Conservation (phyloP, 1,140 invertebrate genomes). For the Nomia melanderi region DNA sequence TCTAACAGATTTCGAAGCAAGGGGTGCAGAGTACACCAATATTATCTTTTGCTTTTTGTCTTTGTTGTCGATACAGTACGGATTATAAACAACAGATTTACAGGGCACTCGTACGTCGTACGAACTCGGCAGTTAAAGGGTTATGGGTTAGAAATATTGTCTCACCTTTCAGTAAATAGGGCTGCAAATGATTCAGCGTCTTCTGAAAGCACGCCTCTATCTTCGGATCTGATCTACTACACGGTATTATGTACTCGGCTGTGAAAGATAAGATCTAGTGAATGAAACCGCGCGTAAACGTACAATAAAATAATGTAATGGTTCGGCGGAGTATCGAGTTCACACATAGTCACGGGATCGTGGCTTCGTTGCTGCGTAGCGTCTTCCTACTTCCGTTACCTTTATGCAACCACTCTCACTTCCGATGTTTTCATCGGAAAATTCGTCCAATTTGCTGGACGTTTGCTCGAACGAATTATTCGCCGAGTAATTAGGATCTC, state of each 20-base stretch:
- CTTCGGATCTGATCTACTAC: constrained; percentile 84
- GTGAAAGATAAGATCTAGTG: constrained; percentile 74
- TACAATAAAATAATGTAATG: not conserved
- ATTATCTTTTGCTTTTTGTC: too few species aligned
- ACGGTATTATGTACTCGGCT: constrained; percentile 89
- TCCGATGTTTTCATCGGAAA: not conserved
- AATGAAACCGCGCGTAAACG: not conserved
- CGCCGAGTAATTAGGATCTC: not conserved
- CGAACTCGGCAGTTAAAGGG: too few species aligned
- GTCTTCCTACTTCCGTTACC: constrained; percentile 25
- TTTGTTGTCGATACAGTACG: too few species aligned
- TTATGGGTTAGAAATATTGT: constrained; percentile 18
- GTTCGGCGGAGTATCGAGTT: constrained; percentile 10
- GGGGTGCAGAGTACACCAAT: too few species aligned
- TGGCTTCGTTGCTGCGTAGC: not conserved
- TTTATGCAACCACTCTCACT: constrained; percentile 49
- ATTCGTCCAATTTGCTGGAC: not conserved
- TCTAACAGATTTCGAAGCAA: too few species aligned
- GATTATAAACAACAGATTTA: too few species aligned
- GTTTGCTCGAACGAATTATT: not conserved
- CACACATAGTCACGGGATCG: constrained; percentile 10
- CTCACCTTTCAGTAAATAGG: constrained; percentile 84
- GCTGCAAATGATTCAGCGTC: constrained; percentile 86
- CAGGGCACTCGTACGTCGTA: too few species aligned
- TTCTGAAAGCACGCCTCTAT: constrained; percentile 85